Percentiles rank a stretch among this genome's conserved stretches.
These are phyloP conservation scores for Cryptocephalus primarius DNA, from an alignment of 2,888 invertebrate genomes.

Conservation along the genomic window DNA sequence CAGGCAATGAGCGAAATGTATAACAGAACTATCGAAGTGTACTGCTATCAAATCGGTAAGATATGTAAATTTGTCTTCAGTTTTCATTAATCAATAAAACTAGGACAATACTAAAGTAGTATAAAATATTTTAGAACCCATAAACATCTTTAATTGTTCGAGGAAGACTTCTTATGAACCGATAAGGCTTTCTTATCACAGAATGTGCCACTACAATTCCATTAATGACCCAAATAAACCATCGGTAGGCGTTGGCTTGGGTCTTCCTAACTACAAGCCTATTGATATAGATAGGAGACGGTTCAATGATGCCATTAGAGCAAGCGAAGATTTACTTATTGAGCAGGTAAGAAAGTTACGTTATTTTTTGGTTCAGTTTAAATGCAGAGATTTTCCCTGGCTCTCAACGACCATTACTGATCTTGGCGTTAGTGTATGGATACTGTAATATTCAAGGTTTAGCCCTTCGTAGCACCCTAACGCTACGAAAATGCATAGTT, in stretches of 20 bases:
- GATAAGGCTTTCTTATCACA: slow-evolving; percentile 75
- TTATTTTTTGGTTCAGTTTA: neutral
- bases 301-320: slow-evolving; percentile 61
- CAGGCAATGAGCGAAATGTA: slow-evolving; percentile 86
- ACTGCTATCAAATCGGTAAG: slow-evolving; percentile 62
- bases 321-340: slow-evolving; percentile 69
- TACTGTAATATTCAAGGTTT: no score
- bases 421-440: no score
- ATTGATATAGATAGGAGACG: slow-evolving; percentile 60
- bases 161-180: slow-evolving; percentile 61
- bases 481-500: no score
- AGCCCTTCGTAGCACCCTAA: no score
- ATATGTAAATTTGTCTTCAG: neutral
- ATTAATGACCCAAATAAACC: slow-evolving; percentile 76
- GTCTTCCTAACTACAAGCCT: slow-evolving; percentile 69
- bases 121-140: slow-evolving; percentile 51
- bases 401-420: no score
- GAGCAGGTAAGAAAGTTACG: slow-evolving; percentile 50
- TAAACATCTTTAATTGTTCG: slow-evolving; percentile 74
- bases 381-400: no score
- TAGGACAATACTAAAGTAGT: neutral
- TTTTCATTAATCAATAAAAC: neutral
- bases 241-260: slow-evolving; percentile 72
- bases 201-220: slow-evolving; percentile 80
- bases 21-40: slow-evolving; percentile 78